Percentiles rank a stretch among this genome's conserved stretches.
phyloP scores from a whole-genome alignment of 2,113 vertebrate genomes.

The Tonatia bakeri region DNA sequence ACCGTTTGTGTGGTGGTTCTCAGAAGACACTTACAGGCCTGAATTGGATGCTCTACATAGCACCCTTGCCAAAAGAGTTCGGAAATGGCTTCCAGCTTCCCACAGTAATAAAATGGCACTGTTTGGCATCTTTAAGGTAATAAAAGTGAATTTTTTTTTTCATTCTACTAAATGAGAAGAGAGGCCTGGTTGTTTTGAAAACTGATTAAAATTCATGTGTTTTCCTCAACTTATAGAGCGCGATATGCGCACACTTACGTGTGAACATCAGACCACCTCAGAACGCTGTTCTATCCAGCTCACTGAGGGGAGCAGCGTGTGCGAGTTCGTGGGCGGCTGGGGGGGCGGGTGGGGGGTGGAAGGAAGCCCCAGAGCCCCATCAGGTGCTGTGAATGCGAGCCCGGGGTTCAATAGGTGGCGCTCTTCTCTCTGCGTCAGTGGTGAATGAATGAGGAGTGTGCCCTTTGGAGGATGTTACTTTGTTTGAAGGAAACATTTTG shows the following conservation, averaged over 20 bases:
- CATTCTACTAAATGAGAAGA: constrained; percentile 77
- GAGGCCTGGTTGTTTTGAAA: constrained; percentile 74
- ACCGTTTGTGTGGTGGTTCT: constrained; percentile 62
- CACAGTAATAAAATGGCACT: constrained; percentile 62
- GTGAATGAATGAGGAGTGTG: constrained; percentile 35
- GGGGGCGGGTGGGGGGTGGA: no score
- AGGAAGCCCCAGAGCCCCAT: constrained; percentile 28
- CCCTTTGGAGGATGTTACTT: constrained; percentile 30
- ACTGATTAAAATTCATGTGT: constrained; percentile 82
- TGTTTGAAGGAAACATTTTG: constrained; percentile 24
- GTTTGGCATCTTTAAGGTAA: constrained; percentile 68
- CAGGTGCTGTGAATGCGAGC: constrained; percentile 50
- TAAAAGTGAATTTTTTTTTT: constrained; percentile 73
- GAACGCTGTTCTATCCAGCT: neutral
- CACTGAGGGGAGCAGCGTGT: neutral
- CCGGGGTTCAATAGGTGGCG: constrained; percentile 75
- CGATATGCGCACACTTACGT: constrained; percentile 69
- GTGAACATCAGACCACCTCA: constrained; percentile 68
- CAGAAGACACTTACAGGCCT: constrained; percentile 62
- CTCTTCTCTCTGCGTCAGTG: constrained; percentile 66
- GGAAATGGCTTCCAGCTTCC: constrained; percentile 64
- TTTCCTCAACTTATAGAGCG: constrained; percentile 77
- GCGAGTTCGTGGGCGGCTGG: neutral
- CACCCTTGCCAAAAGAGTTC: constrained; percentile 49
- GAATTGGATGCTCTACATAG: constrained; percentile 58